Evolutionary conservation across 2,888 invertebrate genomes (phyloP), one percentile per base, ranked within the genome.

Genomic region (Stegana nigrithorax): DNA sequence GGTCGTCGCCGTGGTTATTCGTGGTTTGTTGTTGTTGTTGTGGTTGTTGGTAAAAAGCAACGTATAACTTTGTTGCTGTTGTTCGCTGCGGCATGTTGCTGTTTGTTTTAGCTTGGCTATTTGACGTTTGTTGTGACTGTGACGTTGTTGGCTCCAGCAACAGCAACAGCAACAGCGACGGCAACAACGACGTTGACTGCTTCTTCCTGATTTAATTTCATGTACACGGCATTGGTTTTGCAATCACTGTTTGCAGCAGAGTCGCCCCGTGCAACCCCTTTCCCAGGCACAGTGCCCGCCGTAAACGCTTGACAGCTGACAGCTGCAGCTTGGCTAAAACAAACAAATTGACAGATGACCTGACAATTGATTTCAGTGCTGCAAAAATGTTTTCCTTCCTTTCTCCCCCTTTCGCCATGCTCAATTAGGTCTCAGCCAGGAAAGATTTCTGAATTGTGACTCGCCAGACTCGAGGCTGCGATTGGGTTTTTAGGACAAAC

Each of bases 311-410:
- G 76, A 75, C 77, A 73, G 69, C 73, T 72, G 75, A 73, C 78
- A 68, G 66, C 62, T 64, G 72, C 65, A 65, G 71, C 68, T 65
- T 23, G 36, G 66, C 62, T 58, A 69, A 71, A 73, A 75, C 78
- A 73, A 77, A 72, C 75, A 75, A 77, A 75, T 75, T 75, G 78
- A 77, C 75, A 75, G 75, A 75, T 75, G 78, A 77, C 68, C 78
- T 77, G 78, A 75, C 75, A 75, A 77, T 77, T 77, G 78, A 73
- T 77, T 77, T 74, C 65, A 69, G 63, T 59, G n/a, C n/a, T n/a
- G 42, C 58, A 39, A 56, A 60, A 65, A 47, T 59, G 68, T 63
- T 65, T 58, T n/a, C n/a, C n/a, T n/a, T n/a, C n/a, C n/a, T n/a
- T n/a, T n/a, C n/a, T n/a, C n/a, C n/a, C n/a, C n/a, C n/a, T n/a